Conservation (phyloP, 2,888 invertebrate genomes). For the Oscheius sp. region DNA sequence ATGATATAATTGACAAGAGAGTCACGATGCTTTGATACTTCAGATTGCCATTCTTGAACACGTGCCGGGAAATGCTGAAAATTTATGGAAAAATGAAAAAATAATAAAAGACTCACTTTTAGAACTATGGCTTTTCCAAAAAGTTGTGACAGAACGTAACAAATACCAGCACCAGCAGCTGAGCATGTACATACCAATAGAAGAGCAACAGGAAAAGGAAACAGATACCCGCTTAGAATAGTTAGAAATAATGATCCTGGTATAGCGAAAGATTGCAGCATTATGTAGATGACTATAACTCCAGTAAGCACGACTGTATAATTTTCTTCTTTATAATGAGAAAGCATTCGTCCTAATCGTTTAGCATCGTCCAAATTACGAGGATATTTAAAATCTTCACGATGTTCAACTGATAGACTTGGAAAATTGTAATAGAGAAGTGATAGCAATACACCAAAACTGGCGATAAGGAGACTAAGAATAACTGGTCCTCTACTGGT, state of each 20-base stretch:
- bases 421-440: slow-evolving; percentile 62
- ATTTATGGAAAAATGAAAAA: background rate
- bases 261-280: slow-evolving; percentile 98
- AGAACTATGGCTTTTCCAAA: slow-evolving; percentile 87
- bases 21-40: slow-evolving; percentile 82
- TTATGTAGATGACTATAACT: slow-evolving; percentile 90
- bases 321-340: slow-evolving; percentile 89
- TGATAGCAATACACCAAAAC: background rate
- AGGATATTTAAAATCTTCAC: slow-evolving; percentile 87
- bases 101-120: slow-evolving; percentile 68
- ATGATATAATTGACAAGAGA: slow-evolving; percentile 94
- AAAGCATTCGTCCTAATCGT: slow-evolving; percentile 88
- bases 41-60: slow-evolving; percentile 86
- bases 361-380: slow-evolving; percentile 95
- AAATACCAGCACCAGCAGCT: slow-evolving; percentile 92
- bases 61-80: slow-evolving; percentile 82
- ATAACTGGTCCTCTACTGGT: slow-evolving; percentile 30
- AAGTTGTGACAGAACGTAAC: slow-evolving; percentile 91
- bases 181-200: slow-evolving; percentile 86
- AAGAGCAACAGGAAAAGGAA: slow-evolving; percentile 90
- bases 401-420: slow-evolving; percentile 81
- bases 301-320: slow-evolving; percentile 83
- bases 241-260: slow-evolving; percentile 98
- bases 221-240: slow-evolving; percentile 94
- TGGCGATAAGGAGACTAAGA: slow-evolving; percentile 15